phyloP scores from a whole-genome alignment of 2,888 invertebrate species.

The Polydrusus tereticollis region DNA sequence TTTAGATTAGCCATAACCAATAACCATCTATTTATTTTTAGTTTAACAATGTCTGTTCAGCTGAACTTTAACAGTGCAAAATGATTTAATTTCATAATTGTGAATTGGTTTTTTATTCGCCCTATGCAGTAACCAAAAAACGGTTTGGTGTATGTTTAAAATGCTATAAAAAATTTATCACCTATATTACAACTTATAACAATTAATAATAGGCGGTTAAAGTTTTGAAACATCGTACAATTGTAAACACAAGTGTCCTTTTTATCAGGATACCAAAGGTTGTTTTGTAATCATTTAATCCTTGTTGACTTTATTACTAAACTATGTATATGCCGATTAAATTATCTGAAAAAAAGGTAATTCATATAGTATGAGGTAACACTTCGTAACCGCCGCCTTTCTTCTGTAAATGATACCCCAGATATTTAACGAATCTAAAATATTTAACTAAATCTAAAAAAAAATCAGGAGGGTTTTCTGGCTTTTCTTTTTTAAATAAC shows the following conservation, averaged over 20 bases:
- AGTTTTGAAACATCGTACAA: constrained; percentile 20
- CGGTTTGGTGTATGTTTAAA: not conserved
- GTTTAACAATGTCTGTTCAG: no score
- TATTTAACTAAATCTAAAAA: no score
- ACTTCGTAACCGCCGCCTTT: no score
- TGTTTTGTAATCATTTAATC: constrained; percentile 30
- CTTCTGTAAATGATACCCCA: not conserved
- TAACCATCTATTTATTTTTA: no score
- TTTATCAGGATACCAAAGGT: constrained; percentile 13
- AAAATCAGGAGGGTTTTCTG: no score
- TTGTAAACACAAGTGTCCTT: constrained; percentile 23
- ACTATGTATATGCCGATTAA: constrained; percentile 3
- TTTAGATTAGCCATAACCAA: no score
- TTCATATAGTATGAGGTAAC: constrained; percentile 25
- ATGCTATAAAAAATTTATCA: not conserved
- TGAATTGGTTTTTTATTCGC: not conserved
- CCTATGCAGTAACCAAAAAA: not conserved
- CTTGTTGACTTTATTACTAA: constrained; percentile 18
- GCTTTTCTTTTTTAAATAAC: no score
- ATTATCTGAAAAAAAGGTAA: constrained; percentile 16
- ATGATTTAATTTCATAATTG: no score
- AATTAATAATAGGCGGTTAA: not conserved
- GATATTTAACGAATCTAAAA: no score
- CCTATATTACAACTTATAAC: no score
- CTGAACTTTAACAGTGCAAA: no score